Percentiles rank a stretch among this genome's conserved stretches.
Conservation (phyloP, 2,888 invertebrate genomes). For the Chironomus tentans region DNA sequence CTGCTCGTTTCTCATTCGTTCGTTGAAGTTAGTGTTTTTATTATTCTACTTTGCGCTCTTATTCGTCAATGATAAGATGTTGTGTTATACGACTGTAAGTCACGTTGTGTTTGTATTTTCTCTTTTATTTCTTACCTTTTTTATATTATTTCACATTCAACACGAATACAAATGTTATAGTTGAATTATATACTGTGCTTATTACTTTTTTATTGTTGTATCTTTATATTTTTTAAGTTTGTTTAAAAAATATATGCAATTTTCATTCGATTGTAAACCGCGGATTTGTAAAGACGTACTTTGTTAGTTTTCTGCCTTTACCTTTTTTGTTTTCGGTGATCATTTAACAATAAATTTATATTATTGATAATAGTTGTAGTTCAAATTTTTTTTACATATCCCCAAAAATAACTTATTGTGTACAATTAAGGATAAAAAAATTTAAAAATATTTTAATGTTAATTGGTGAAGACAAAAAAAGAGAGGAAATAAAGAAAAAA, state of each 20-base stretch:
- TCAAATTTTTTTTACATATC: not conserved
- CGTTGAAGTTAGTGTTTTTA: constrained; percentile 23
- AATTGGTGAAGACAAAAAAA: not conserved
- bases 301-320: not conserved
- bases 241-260: constrained; percentile 19
- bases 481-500: not conserved
- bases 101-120: not conserved
- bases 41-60: constrained; percentile 2
- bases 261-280: constrained; percentile 26
- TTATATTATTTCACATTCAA: not conserved
- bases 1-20: not conserved
- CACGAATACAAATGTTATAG: not conserved
- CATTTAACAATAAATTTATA: not conserved
- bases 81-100: constrained; percentile 5
- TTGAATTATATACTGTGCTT: constrained; percentile 2
- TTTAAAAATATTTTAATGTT: not conserved
- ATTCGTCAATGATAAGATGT: constrained; percentile 20
- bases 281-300: constrained; percentile 25
- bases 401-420: not conserved
- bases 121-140: not conserved
- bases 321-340: not conserved
- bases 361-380: not conserved
- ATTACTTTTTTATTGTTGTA: not conserved
- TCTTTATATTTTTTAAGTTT: constrained; percentile 6
- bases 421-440: not conserved